Evolutionary conservation across 2,888 invertebrate species (phyloP), one percentile per base, ranked within the genome.

Genomic region (Hyles lineata): DNA sequence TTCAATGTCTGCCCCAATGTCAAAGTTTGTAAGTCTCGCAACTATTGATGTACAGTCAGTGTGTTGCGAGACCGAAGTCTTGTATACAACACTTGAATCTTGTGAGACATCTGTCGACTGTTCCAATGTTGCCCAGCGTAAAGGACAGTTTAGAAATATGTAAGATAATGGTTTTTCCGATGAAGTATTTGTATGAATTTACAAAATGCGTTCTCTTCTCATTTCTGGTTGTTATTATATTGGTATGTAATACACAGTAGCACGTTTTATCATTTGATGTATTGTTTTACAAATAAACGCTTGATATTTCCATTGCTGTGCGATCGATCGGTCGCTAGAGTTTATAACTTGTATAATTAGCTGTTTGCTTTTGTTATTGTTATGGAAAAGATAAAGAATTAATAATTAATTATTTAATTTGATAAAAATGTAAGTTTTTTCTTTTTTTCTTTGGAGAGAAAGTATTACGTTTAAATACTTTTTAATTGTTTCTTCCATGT

Each of bases 311-410:
- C 21, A 63, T 21, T 21, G 52, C 62, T 52, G 29, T 23, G 62
- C 62, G 71, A 52, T 21, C n/a, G 11, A 21, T 15, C 6, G 55
- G 23, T 59, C 72, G 67, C 67, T n/a, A 17, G 59, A 63, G 55
- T 72, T 62, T 55, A 58, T 69, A 69, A 35, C 25, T 23, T 69
- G 35, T 61, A 62, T 55, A 52, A 62, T 81, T 85, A 84, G 85
- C 85, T 86, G 83, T 87, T 89, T 83, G 90, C 91, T 93, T 43
- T 91, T 90, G 93, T 93, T 93, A 90, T 92, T 93, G 93, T 93
- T 93, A 90, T 90, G 85, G 76, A 83, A 88, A 86, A 89, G 79
- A 84, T 80, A 76, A 83, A 85, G 84, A 85, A 85, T 84, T 84
- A 85, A 84, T 82, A 84, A 89, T 89, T 82, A 84, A 89, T 89